Evolutionary conservation across 2,113 vertebrate species (phyloP).

Genomic region (Siniperca chuatsi): DNA sequence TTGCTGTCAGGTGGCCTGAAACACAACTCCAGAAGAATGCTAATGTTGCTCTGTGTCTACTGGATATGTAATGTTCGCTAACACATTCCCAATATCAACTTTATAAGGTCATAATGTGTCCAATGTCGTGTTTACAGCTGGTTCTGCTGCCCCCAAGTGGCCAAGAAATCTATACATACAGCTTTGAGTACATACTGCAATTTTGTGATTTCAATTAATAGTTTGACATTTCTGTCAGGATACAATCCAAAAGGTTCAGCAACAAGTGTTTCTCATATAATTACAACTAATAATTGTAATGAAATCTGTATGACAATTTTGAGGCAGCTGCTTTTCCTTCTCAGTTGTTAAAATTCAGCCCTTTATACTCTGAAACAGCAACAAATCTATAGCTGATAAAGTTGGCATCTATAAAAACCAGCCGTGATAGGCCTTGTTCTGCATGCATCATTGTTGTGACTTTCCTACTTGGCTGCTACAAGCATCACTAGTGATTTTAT

Average conservation of each 20-base stretch:
- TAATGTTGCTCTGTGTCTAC: too few relatives aligned
- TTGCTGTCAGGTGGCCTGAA: too few relatives aligned
- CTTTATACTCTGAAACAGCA: background rate
- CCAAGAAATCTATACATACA: background rate
- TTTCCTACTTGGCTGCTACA: background rate
- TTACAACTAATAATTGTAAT: background rate
- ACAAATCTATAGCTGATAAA: background rate
- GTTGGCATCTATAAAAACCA: background rate
- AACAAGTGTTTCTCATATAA: background rate
- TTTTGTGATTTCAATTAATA: background rate
- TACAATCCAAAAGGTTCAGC: background rate
- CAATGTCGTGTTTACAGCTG: background rate
- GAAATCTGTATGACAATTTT: background rate
- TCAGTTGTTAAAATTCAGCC: background rate
- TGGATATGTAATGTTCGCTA: background rate
- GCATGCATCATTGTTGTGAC: background rate
- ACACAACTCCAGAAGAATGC: too few relatives aligned
- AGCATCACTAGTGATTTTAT: background rate
- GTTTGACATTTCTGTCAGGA: background rate
- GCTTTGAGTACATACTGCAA: background rate
- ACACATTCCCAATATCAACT: background rate
- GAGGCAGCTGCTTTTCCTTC: background rate
- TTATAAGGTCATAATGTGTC: background rate
- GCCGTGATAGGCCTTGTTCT: background rate
- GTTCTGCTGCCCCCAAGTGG: background rate